phyloP scores from a whole-genome alignment of 2,113 vertebrate species.

The Marmota monax region DNA sequence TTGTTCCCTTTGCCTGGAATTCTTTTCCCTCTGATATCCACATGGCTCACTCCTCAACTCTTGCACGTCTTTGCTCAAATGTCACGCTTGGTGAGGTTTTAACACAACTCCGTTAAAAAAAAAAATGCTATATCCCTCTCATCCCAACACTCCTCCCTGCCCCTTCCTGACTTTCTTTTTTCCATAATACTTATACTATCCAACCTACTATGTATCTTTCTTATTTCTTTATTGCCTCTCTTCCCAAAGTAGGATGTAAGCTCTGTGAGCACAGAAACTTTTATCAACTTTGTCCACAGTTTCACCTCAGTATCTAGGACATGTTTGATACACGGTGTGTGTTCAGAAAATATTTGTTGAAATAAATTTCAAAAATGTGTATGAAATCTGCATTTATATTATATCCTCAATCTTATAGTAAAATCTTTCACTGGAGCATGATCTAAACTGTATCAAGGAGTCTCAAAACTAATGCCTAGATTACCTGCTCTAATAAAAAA shows the following conservation, averaged over 20 bases:
- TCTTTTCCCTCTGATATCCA: neutral
- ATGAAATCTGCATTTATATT: conserved; percentile 18
- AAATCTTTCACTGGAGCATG: conserved; percentile 20
- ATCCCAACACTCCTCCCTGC: neutral
- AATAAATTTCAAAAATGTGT: conserved; percentile 16
- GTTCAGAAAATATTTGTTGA: conserved; percentile 19
- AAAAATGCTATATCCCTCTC: neutral
- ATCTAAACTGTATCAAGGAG: neutral
- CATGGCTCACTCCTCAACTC: neutral
- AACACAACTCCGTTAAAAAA: neutral
- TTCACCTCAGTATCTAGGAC: neutral
- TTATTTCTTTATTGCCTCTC: neutral
- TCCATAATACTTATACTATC: neutral
- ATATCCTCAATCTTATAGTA: neutral
- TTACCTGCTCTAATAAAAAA: neutral
- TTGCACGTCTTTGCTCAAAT: neutral
- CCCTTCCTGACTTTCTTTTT: neutral
- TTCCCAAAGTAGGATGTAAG: neutral
- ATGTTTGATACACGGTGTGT: neutral
- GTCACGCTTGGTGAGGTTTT: neutral
- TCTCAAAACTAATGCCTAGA: neutral
- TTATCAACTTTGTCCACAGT: neutral
- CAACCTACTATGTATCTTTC: neutral
- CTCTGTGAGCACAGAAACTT: neutral
- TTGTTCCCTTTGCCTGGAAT: neutral